Percentiles rank a stretch among this genome's conserved stretches.
These are phyloP conservation scores for Psittacula derbiana DNA, from an alignment of 2,797 vertebrate species.

Conservation along the genomic window DNA sequence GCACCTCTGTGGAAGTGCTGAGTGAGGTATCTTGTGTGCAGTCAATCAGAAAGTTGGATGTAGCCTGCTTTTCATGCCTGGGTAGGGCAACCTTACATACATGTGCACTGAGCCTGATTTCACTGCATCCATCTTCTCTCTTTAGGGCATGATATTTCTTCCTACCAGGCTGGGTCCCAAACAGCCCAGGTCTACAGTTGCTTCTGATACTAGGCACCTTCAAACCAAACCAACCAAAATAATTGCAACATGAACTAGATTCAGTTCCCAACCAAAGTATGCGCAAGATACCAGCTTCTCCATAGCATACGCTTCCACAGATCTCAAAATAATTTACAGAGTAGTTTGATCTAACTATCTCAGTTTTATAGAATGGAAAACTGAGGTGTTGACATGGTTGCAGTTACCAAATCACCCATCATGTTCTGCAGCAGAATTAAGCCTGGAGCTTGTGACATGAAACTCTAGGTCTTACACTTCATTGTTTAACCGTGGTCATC, in stretches of 20 bases:
- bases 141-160: background rate
- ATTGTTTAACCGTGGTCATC: background rate
- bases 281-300: background rate
- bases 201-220: background rate
- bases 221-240: background rate
- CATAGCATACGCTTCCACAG: background rate
- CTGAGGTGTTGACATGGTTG: background rate
- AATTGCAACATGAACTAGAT: background rate
- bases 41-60: background rate
- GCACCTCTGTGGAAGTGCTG: background rate
- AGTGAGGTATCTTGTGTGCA: background rate
- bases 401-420: fast-evolving
- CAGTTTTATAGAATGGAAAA: background rate
- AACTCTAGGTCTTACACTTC: background rate
- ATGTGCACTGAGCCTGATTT: fast-evolving
- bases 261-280: background rate
- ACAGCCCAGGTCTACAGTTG: background rate
- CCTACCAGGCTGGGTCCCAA: background rate
- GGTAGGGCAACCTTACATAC: fast-evolving
- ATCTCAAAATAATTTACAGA: background rate
- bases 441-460: background rate
- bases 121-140: background rate
- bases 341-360: background rate
- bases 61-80: background rate
- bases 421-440: background rate